Base-by-base conservation (phyloP, 2,113 vertebrate species). In the Sterrhoptilus dennistouni region DNA sequence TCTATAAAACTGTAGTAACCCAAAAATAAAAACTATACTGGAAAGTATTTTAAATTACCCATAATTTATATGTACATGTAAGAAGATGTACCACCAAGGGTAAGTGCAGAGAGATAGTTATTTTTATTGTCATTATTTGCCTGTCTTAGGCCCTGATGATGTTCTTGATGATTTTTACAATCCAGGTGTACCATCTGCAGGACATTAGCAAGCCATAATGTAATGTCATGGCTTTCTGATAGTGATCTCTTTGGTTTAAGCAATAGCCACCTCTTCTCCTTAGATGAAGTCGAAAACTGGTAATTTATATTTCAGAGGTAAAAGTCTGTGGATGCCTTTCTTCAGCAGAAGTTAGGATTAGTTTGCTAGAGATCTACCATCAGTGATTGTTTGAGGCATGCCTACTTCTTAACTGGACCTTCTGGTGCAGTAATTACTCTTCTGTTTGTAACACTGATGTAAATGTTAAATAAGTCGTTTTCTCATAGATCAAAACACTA, bases 161-260 rank as follows among this genome's bases (percentile, higher is more conserved):
- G 16, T 86, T 83, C 33, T n/a, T 64, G 24, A 21, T 59, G 72
- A 8, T 86, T 86, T 87, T 86, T 65, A 35, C 4, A 12, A 15
- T 76, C 23, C 0, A 2, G 3, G 4, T 27, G 1, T 45, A 40
- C 42, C 35, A 45, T 50, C 25, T 40, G n/a, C 8, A 3, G 36
- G 18, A 61, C 17, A 19, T 54, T 33, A 49, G 13, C 38, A 92
- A 81, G 23, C 23, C 38, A 12, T 49, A 61, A 57, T 38, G 21
- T 13, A 29, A 11, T 28, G 5, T 23, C 31, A 38, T 28, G 11
- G 31, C 12, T 33, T 87, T 74, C 50, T 74, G 18, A 40, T 57
- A 69, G 35, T 56, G 17, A 35, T 42, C 8, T 45, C 47, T 80
- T 42, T 47, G 19, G 9, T 60, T 90, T 60, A 44, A 76, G n/a